These are phyloP conservation scores for Cryptus armator DNA, from an alignment of 2,888 invertebrate genomes.

Conservation along the genomic window DNA sequence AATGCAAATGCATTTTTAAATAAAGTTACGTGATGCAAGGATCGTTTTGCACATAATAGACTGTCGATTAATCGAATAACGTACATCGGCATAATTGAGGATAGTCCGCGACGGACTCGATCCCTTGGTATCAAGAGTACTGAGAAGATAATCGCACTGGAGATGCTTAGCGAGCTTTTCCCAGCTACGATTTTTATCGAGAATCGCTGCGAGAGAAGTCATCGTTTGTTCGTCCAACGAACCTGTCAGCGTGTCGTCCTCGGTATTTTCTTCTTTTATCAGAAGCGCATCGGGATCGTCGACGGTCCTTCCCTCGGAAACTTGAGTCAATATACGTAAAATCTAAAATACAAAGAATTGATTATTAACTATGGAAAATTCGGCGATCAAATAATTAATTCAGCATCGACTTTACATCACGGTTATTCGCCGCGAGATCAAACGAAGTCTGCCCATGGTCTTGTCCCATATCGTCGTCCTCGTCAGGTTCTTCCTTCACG, in stretches of 20 bases:
- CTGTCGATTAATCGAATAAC: conserved; percentile 38
- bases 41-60: background rate
- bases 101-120: conserved; percentile 87
- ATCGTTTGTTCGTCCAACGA: conserved; percentile 81
- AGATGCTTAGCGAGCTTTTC: conserved; percentile 87
- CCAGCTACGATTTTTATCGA: conserved; percentile 88
- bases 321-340: conserved; percentile 71
- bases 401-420: conserved; percentile 75
- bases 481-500: conserved; percentile 77
- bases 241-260: conserved; percentile 75
- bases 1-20: conserved; percentile 43
- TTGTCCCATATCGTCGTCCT: conserved; percentile 79
- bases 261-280: conserved; percentile 75
- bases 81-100: conserved; percentile 85
- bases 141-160: conserved; percentile 85
- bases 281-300: conserved; percentile 65
- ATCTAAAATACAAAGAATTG: conserved; percentile 70
- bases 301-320: conserved; percentile 32
- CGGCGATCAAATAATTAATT: conserved; percentile 11
- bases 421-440: conserved; percentile 84
- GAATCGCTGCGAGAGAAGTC: conserved; percentile 85
- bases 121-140: conserved; percentile 85
- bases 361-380: conserved; percentile 74
- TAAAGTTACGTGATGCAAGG: conserved; percentile 13
- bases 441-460: conserved; percentile 82